Conservation (phyloP, 1,140 invertebrate genomes). For the Leptinotarsa defecta region DNA sequence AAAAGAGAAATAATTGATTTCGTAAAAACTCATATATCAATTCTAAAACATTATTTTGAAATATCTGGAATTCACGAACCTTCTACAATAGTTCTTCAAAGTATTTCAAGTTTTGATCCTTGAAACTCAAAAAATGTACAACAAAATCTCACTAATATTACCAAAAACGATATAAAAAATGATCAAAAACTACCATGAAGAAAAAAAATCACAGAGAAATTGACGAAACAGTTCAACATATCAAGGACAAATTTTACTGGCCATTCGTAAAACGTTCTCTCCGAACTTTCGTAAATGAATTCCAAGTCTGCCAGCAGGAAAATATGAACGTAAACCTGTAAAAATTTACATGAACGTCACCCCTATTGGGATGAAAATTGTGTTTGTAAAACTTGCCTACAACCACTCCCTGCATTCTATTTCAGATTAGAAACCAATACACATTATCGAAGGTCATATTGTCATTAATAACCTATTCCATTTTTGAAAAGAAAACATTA, state of each 20-base stretch:
- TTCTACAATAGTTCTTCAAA: background rate
- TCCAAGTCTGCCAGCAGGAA: background rate
- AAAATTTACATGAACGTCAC: background rate
- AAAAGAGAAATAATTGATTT: too few species aligned
- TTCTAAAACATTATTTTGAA: background rate
- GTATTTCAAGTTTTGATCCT: background rate
- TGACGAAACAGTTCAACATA: background rate
- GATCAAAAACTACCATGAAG: background rate
- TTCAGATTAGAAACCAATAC: background rate
- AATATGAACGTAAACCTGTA: background rate
- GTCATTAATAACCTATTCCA: background rate
- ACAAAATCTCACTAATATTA: background rate
- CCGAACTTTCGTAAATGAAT: too few species aligned
- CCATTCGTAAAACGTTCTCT: too few species aligned
- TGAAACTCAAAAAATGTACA: background rate
- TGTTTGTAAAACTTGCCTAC: background rate
- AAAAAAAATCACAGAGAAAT: background rate
- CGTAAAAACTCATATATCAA: background rate
- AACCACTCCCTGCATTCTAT: background rate
- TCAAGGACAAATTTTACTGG: background rate
- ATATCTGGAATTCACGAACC: background rate
- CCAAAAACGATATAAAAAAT: background rate
- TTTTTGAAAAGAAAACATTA: background rate
- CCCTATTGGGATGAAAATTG: background rate
- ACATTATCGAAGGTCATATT: background rate